Base-by-base conservation (phyloP, 2,888 invertebrate genomes). In the Orchestes rusci region DNA sequence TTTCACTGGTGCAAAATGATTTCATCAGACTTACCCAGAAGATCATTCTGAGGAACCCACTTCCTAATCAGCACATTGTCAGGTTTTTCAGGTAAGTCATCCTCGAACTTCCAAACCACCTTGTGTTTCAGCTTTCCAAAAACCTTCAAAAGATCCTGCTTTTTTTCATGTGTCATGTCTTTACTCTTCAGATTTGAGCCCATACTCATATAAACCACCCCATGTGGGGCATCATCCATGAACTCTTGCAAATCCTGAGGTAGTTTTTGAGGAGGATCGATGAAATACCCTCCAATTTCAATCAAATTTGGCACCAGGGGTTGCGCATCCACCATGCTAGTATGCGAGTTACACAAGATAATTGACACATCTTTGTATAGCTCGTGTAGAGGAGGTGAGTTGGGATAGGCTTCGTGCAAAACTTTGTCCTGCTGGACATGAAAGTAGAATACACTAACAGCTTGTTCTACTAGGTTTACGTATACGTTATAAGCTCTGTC, bases 91-190 rank as follows among this genome's bases (percentile, higher is more conserved):
- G 71, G 69, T 43, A 0, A 73, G 73, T n/a, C n/a, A n/a, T n/a
- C n/a, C 51, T 82, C 81, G 77, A 78, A 82, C 66, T 83, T 82
- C 81, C 81, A 82, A 10, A 84, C 56, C 1, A 84, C 73, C 2
- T 72, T 75, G 48, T 80, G 77, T 50, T 80, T 77, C 0, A 82
- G 54, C 45, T 70, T 70, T 2, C 72, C 66, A 34, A 84, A 75
- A 2, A 72, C 73, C 38, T 74, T 73, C 4, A 76, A 62, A 20
- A 84, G 71, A 1, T 67, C 71, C 16, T 70, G 59, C 17, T 70
- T 65, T 48, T 71, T 75, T 2, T 74, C 70, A 0, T 59, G 54
- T 0, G 75, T 70, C 44, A 82, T 59, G 50, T 76, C 70, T 7
- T 70, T 65, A 44, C 73, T 73, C 41, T 71, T 68, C 0, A 78